Evolutionary conservation across 1,140 invertebrate genomes (phyloP), one percentile per base, ranked within the genome.

Genomic region (Gyrodactylus bullatarudis): DNA sequence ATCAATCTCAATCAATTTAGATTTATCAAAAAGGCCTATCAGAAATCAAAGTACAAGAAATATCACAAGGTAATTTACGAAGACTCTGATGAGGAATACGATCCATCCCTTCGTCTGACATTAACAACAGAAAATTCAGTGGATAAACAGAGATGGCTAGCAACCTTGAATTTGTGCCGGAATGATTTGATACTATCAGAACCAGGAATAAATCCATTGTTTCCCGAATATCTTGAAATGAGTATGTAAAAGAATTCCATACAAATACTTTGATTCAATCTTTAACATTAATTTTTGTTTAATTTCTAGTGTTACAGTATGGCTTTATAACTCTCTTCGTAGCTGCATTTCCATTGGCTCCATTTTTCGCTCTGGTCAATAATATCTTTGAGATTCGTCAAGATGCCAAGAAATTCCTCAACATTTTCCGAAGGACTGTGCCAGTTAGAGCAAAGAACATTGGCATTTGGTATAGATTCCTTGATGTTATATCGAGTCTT

Each of bases 401-500:
- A 21, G 73, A 74, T 54, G 73, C 73, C 23, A 74, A 22, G 1
- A 74, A 74, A 34, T 72, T 74, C 1, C 54, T 74, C n/a, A 16
- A 20, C 2, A 20, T 23, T 1, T 20, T 19, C 16, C 71, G 73
- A 74, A 68, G 73, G 8, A 19, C 23, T 16, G 68, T 74, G 71
- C 21, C 68, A 72, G 69, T 21, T 26, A 25, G 68, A 22, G 23
- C 68, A 1, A n/a, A 74, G 24, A 68, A 72, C 26, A 74, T 74
- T 20, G 73, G 73, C 22, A 74, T 68, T 73, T 74, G 73, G 73
- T 74, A 23, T 22, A 1, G 19, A 1, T 71, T 74, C 26, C 82
- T 88, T 75, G 83, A 85, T 26, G 82, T 85, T 68, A 79, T 88
- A 0, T 85, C 86, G 16, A 84, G 86, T 73, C 80, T 88, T 22